Evolutionary conservation across 2,113 vertebrate genomes (phyloP), one percentile per base, ranked within the genome.

Genomic region (Raja brachyura): DNA sequence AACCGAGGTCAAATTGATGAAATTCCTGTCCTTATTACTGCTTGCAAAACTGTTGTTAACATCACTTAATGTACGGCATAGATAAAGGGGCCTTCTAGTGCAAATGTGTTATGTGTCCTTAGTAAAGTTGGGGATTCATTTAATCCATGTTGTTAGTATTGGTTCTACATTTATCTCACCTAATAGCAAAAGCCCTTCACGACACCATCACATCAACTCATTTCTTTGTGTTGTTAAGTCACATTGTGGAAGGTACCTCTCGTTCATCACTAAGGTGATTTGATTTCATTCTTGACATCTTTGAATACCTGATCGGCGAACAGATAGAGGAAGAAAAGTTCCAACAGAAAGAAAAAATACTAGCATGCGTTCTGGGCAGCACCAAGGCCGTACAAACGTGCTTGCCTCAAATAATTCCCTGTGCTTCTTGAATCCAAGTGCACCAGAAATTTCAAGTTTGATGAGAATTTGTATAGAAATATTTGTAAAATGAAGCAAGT

Each of bases 341-440:
- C 59, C 25, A 16, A 88, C 13, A 88, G 83, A 88, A 63, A 88
- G 83, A 88, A 88, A n/a, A 88, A 88, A n/a, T 88, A 63, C 28
- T 6, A 13, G 83, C 11, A 28, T 86, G 31, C n/a, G 59, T 88
- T 63, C 83, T 88, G 83, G 61, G 28, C 25, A 88, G 83, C 28
- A n/a, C 28, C 18, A n/a, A 59, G 14, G 28, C 61, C 59, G 3
- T 63, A 18, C 83, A 88, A 86, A 14, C 14, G 63, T 88, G 59
- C 59, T 88, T 63, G 28, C 61, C 13, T 6, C 13, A 18, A 88
- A 63, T 88, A 31, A 63, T 61, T 77, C 75, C 31, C 25, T 63
- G 83, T 11, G n/a, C 83, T 63, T 88, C 63, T 85, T 88, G 59
- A 88, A 63, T 63, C 28, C 28, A 88, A 63, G 59, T 18, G 59